Conservation (phyloP, 2,888 invertebrate genomes). For the Thecocarcelia acutangulata region DNA sequence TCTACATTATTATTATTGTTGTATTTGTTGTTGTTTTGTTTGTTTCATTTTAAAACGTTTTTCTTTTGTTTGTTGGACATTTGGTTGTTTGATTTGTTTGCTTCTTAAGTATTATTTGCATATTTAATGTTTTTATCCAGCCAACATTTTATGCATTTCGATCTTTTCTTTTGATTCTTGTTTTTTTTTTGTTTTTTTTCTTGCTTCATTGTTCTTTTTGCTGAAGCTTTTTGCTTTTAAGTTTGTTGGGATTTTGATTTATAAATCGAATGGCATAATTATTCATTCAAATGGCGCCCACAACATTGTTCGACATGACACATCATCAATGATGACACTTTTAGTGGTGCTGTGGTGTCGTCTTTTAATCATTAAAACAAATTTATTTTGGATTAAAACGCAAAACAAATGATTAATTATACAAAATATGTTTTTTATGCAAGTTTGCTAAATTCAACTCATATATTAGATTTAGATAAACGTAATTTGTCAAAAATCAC, state of each 20-base stretch:
- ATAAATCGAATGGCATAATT: constrained; percentile 65
- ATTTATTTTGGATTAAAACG: constrained; percentile 56
- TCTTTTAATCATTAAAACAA: constrained; percentile 49
- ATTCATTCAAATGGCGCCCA: constrained; percentile 71
- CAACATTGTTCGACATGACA: constrained; percentile 71
- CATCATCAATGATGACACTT: constrained; percentile 71
- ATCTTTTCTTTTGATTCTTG: constrained; percentile 38
- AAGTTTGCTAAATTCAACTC: constrained; percentile 1
- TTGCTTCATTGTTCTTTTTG: too few species aligned
- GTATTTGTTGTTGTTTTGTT: constrained; percentile 30
- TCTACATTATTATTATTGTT: constrained; percentile 4
- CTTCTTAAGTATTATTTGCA: constrained; percentile 55
- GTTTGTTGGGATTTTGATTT: constrained; percentile 62
- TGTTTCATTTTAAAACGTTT: constrained; percentile 20
- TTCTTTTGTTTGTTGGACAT: constrained; percentile 54
- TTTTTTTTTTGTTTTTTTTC: constrained; percentile 11
- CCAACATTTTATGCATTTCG: constrained; percentile 56
- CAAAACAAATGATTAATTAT: constrained; percentile 57
- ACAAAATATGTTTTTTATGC: constrained; percentile 36
- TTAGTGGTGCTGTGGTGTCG: constrained; percentile 50
- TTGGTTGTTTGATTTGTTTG: constrained; percentile 18
- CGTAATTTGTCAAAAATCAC: constrained; percentile 12
- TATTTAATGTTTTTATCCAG: constrained; percentile 60
- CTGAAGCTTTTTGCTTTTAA: constrained; percentile 7
- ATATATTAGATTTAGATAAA: constrained; percentile 19